Evolutionary conservation across 2,888 invertebrate genomes (phyloP).

Genomic region (Thera britannica): DNA sequence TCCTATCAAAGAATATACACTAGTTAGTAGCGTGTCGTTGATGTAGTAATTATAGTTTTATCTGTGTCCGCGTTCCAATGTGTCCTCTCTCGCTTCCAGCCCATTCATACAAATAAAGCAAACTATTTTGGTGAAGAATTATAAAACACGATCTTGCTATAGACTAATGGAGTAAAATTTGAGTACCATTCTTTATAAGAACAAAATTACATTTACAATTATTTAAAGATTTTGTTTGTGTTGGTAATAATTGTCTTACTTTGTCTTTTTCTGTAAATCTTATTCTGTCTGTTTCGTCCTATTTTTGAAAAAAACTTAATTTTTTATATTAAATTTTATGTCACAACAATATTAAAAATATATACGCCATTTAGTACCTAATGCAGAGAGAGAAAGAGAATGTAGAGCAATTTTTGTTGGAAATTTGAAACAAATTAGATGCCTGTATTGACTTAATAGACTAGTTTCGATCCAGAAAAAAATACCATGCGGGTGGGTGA

Average conservation of each 20-base stretch:
- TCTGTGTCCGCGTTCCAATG: constrained; percentile 40
- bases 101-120: constrained; percentile 64
- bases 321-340: no score
- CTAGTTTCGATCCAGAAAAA: no score
- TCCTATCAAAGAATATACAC: not conserved
- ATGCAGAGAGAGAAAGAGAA: no score
- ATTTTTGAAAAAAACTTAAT: no score
- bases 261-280: no score
- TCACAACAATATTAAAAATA: no score
- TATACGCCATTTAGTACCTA: no score
- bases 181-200: not conserved
- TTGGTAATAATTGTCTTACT: not conserved
- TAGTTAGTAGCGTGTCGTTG: constrained; percentile 12
- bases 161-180: not conserved
- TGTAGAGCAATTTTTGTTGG: no score
- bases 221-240: not conserved
- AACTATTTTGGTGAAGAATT: constrained; percentile 41
- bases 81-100: constrained; percentile 51
- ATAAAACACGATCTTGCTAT: constrained; percentile 8
- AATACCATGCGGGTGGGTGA: no score
- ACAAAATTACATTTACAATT: not conserved
- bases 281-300: no score
- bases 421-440: no score
- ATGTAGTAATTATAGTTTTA: constrained; percentile 16
- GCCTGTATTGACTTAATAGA: no score